These are phyloP conservation scores for Ellobius talpinus DNA, from an alignment of 2,113 vertebrate genomes.

Conservation along the genomic window DNA sequence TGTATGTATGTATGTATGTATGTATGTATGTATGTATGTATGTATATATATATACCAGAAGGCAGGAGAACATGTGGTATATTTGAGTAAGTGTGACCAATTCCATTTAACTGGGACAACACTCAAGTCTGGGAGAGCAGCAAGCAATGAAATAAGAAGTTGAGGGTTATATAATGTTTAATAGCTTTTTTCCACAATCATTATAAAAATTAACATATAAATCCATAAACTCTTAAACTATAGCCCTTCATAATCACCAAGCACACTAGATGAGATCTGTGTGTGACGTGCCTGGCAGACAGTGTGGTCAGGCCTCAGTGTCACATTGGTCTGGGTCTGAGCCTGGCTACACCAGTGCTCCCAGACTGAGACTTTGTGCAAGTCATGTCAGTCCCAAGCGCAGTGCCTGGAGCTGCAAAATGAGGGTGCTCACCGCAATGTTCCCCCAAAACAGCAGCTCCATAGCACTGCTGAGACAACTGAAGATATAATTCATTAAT, in stretches of 20 bases:
- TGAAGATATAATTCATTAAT: not conserved
- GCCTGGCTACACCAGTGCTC: not conserved
- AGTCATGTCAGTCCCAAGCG: not conserved
- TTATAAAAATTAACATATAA: conserved; percentile 38
- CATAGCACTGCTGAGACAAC: not conserved
- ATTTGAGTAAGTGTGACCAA: not conserved
- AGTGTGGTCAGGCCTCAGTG: not conserved
- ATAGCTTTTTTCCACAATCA: not conserved
- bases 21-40: too few relatives aligned
- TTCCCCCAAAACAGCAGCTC: not conserved
- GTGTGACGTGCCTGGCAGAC: not conserved
- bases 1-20: too few relatives aligned
- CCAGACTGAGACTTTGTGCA: not conserved
- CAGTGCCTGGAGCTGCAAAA: not conserved
- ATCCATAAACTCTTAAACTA: not conserved
- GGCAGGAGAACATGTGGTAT: not conserved
- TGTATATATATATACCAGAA: not conserved
- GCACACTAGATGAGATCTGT: not conserved
- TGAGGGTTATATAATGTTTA: not conserved
- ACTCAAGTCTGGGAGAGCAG: not conserved
- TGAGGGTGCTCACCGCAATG: too few relatives aligned
- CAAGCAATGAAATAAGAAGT: not conserved
- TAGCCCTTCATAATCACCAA: not conserved
- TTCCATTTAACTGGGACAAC: not conserved
- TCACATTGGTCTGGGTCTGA: not conserved